Conservation (phyloP, 2,888 invertebrate species). For the Cerceris rybyensis region DNA sequence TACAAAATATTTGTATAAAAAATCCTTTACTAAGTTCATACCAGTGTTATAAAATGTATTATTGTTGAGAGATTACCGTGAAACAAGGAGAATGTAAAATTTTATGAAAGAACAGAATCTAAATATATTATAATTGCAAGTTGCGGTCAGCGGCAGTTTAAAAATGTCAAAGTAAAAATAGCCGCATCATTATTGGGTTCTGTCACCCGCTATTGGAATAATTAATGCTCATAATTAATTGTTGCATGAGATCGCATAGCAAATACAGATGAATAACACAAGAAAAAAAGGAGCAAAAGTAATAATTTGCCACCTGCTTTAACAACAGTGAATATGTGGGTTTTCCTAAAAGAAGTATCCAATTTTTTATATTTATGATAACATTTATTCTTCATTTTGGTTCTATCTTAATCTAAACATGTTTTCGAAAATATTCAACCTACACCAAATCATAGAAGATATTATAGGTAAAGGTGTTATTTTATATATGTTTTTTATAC, state of each 20-base stretch:
- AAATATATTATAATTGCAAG: not conserved
- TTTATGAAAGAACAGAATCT: not conserved
- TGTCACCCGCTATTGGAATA: not conserved
- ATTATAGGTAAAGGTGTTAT: slow-evolving; percentile 70
- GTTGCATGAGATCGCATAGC: not conserved
- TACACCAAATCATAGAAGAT: slow-evolving; percentile 68
- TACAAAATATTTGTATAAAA: not conserved
- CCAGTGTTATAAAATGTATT: not conserved
- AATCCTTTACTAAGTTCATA: not conserved
- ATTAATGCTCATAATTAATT: slow-evolving; percentile 1
- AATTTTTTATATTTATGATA: slow-evolving; percentile 23
- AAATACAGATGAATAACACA: not conserved
- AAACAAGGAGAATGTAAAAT: too few relatives aligned
- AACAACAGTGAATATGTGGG: slow-evolving; percentile 32
- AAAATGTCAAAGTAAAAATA: not conserved
- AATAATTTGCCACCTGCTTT: not conserved
- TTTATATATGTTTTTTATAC: slow-evolving; percentile 28
- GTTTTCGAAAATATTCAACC: slow-evolving; percentile 67
- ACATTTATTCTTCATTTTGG: not conserved
- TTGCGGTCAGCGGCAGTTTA: not conserved
- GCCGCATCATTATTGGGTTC: not conserved
- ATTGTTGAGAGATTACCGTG: not conserved
- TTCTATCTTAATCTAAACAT: slow-evolving; percentile 60
- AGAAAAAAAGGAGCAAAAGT: not conserved
- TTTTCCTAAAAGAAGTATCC: slow-evolving; percentile 17